Evolutionary conservation across 2,113 vertebrate genomes (phyloP).

Genomic region (Tyto alba): DNA sequence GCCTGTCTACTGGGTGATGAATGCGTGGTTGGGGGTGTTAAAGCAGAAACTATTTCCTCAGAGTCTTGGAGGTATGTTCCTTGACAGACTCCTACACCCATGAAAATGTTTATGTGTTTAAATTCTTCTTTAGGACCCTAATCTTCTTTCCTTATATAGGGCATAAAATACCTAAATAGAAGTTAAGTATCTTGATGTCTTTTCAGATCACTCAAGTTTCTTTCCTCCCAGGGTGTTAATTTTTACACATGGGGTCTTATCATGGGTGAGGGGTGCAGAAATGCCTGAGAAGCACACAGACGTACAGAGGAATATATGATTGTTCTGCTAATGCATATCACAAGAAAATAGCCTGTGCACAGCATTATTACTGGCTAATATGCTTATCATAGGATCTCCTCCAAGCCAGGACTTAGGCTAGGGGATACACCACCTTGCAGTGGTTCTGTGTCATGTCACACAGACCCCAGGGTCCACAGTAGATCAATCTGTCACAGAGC

Average conservation of each 20-base stretch:
- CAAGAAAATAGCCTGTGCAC: background rate
- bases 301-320: background rate
- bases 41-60: constrained; percentile 47
- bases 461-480: background rate
- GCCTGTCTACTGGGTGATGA: constrained; percentile 24
- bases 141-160: background rate
- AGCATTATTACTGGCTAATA: background rate
- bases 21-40: constrained; percentile 45
- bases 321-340: background rate
- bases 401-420: background rate
- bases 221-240: background rate
- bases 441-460: background rate
- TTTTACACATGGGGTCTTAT: background rate
- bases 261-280: background rate
- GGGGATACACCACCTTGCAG: background rate
- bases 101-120: constrained; percentile 30
- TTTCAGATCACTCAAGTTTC: background rate
- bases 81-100: constrained; percentile 51
- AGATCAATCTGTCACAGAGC: background rate
- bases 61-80: constrained; percentile 30
- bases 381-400: background rate
- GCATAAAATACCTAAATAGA: background rate
- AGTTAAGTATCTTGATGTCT: background rate
- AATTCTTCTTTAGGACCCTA: constrained; percentile 13
- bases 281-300: background rate